phyloP scores from a whole-genome alignment of 2,888 invertebrate genomes.

The Hypercompe scribonia region DNA sequence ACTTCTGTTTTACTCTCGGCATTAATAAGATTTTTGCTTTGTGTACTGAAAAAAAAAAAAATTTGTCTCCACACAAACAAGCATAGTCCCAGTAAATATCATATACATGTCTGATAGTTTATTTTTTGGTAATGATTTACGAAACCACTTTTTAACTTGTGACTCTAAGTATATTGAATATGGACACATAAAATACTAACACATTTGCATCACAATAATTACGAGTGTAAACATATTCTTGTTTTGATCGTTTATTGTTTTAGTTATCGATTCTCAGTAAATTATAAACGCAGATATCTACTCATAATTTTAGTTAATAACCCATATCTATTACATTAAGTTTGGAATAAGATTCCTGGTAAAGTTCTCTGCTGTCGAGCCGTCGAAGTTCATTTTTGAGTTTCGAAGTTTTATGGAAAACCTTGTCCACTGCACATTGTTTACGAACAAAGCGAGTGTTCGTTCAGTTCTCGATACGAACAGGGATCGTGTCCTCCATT shows the following conservation, averaged over 20 bases:
- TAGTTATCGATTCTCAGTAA: constrained; percentile 19
- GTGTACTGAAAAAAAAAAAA: not conserved
- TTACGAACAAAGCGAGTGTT: constrained; percentile 78
- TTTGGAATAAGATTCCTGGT: constrained; percentile 34
- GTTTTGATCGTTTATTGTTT: constrained; percentile 22
- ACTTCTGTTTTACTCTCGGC: too few relatives aligned
- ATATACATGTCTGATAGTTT: not conserved
- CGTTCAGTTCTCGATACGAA: constrained; percentile 67
- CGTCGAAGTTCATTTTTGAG: constrained; percentile 64
- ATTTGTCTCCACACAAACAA: not conserved
- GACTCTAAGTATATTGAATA: not conserved
- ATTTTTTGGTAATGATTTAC: not conserved
- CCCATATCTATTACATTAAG: constrained; percentile 44
- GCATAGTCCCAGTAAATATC: not conserved
- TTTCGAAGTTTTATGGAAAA: constrained; percentile 72
- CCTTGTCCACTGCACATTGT: constrained; percentile 76
- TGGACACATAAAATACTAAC: not conserved
- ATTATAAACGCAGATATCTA: constrained; percentile 40
- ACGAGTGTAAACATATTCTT: constrained; percentile 7
- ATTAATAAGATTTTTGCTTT: too few relatives aligned
- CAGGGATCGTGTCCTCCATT: constrained; percentile 66
- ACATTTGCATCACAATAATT: not conserved
- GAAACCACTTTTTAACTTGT: not conserved
- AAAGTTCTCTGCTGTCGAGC: constrained; percentile 40
- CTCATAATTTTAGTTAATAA: constrained; percentile 46